These are phyloP conservation scores for Agrochola circellaris DNA, from an alignment of 2,888 invertebrate species.

Conservation along the genomic window DNA sequence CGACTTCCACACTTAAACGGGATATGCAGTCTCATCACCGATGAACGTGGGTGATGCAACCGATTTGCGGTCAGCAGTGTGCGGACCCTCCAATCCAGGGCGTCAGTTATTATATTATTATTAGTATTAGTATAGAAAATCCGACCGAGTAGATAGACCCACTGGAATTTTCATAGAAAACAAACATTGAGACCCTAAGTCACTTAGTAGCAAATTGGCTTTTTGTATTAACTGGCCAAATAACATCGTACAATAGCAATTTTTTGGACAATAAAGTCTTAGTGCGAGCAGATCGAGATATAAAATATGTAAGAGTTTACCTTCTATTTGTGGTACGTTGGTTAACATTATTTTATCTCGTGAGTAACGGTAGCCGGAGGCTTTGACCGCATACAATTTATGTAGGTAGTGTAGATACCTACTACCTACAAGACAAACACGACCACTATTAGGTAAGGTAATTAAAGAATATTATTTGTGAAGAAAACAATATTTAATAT, in stretches of 20 bases:
- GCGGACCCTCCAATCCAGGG: no score
- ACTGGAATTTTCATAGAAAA: slow-evolving; percentile 21
- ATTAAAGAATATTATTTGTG: slow-evolving; percentile 14
- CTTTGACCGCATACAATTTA: slow-evolving; percentile 17
- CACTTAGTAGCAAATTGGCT: not conserved
- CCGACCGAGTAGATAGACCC: not conserved
- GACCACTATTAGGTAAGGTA: not conserved
- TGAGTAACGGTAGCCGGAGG: slow-evolving; percentile 10
- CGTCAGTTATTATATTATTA: no score
- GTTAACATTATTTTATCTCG: slow-evolving; percentile 32
- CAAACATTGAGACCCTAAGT: not conserved
- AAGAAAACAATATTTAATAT: not conserved
- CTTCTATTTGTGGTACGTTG: not conserved
- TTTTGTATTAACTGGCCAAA: slow-evolving; percentile 9
- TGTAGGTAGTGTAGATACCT: not conserved
- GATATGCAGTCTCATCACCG: no score
- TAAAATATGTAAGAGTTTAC: slow-evolving; percentile 31
- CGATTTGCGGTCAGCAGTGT: no score
- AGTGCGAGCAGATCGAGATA: slow-evolving; percentile 14
- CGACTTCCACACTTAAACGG: no score
- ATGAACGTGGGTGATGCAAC: no score
- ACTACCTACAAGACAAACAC: not conserved
- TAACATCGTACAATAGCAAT: slow-evolving; percentile 23
- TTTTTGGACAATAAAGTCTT: slow-evolving; percentile 26
- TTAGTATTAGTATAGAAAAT: not conserved